These are phyloP conservation scores for Noctua pronuba DNA, from an alignment of 2,888 invertebrate species.

Conservation along the genomic window DNA sequence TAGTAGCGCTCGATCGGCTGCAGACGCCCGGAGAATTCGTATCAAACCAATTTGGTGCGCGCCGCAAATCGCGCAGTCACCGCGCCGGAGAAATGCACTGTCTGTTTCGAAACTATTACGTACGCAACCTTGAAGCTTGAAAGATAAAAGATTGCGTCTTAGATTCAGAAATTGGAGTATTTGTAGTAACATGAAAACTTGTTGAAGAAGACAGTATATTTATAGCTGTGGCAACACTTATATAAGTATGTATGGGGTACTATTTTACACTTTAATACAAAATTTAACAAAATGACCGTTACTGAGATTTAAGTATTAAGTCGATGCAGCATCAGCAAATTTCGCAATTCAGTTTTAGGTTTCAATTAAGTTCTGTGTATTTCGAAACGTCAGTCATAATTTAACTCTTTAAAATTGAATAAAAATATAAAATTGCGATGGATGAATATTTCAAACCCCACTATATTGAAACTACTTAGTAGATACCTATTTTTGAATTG, in stretches of 20 bases:
- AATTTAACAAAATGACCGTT: neutral
- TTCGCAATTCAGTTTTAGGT: neutral
- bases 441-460: constrained; percentile 8
- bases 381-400: neutral
- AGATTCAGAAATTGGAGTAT: neutral
- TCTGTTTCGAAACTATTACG: constrained; percentile 59
- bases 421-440: neutral
- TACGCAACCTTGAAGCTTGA: constrained; percentile 21
- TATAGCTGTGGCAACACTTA: neutral
- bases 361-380: neutral
- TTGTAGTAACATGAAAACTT: neutral
- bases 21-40: constrained; percentile 71
- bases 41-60: constrained; percentile 74
- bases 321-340: neutral
- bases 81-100: constrained; percentile 63
- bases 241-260: neutral
- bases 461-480: neutral
- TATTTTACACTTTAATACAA: neutral
- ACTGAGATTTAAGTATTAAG: too few relatives aligned
- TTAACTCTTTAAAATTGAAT: neutral
- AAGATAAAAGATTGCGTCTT: neutral
- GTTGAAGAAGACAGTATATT: neutral
- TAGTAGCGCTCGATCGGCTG: constrained; percentile 65
- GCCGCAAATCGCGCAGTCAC: constrained; percentile 71
- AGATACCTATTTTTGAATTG: too few relatives aligned